Base-by-base conservation (phyloP, 2,797 vertebrate genomes). In the Molossus molossus region DNA sequence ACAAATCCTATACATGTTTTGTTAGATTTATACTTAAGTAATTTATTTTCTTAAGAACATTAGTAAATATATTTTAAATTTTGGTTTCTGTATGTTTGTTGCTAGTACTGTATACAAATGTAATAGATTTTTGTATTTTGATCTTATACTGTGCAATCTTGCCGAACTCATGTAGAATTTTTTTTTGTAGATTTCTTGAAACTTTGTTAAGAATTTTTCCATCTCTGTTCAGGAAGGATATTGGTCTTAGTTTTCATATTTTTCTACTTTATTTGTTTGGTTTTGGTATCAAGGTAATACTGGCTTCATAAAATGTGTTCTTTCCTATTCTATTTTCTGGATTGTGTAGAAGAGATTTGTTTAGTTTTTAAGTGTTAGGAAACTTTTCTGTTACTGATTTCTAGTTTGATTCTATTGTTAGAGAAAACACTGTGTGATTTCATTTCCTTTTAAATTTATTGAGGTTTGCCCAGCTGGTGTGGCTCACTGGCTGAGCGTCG, bases 341-440 rank as follows among this genome's bases (percentile, higher is more conserved):
- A 55, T 76, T 62, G 15, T 60, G 6, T 88, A 81, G 76, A 75
- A 69, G 25, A 75, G 11, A 75, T 17, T 65, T 89, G 70, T 84
- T 89, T 79, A 57, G 29, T 92, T 70, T 89, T 60, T 69, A 85
- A 75, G 50, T 75, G 40, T 90, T 90, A 80, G 27, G n/a, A 90
- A 90, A 86, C 48, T 57, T 65, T 89, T 57, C 12, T 90, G 37
- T 89, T 93, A 33, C 65, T 80, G 48, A 95, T 53, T 73, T 77
- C 53, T 93, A 75, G 80, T 85, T 93, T 79, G 23, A 72, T 75
- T 80, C 20, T 77, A 58, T 82, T 94, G 40, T 82, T 6, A 67
- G 80, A 95, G 87, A 90, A 95, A 93, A 81, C 76, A 69, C 40
- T 81, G 17, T 50, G 11, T 60, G 40, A 67, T 86, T 95, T 75